Evolutionary conservation across 2,888 invertebrate genomes (phyloP).

Genomic region (Pyrocoelia pectoralis): DNA sequence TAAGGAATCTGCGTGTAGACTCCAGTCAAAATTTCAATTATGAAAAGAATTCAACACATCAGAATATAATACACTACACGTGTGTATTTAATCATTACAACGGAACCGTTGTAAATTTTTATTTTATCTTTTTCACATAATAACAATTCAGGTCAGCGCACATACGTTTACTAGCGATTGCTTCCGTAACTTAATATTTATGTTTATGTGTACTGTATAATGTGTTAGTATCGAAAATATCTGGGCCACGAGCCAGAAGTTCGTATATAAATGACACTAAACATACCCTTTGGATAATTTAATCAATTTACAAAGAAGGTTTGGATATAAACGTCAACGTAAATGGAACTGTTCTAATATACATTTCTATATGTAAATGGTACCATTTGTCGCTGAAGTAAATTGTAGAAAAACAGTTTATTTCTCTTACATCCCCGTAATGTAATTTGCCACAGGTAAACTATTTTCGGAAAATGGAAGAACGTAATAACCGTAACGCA

Average conservation of each 20-base stretch:
- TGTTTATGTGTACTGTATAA: neutral
- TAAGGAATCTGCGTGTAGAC: neutral
- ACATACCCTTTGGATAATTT: neutral
- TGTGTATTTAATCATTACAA: neutral
- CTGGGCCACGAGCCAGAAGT: neutral
- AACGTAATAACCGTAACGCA: too few relatives aligned
- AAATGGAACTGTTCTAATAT: neutral
- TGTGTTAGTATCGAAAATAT: conserved; percentile 1
- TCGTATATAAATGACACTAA: neutral
- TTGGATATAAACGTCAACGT: neutral
- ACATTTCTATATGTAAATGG: neutral
- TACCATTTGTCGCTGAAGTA: too few relatives aligned
- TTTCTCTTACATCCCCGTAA: too few relatives aligned
- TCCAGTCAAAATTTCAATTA: neutral
- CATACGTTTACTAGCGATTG: neutral
- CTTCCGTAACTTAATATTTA: neutral
- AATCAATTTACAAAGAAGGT: neutral
- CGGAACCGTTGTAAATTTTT: neutral
- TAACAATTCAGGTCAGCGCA: conserved; percentile 1
- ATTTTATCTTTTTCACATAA: neutral
- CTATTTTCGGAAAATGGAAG: too few relatives aligned
- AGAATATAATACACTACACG: neutral
- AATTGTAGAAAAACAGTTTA: too few relatives aligned
- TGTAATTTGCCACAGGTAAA: too few relatives aligned
- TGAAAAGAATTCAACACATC: neutral